These are phyloP conservation scores for Lophura nycthemera DNA, from an alignment of 2,113 vertebrate species.

Conservation along the genomic window DNA sequence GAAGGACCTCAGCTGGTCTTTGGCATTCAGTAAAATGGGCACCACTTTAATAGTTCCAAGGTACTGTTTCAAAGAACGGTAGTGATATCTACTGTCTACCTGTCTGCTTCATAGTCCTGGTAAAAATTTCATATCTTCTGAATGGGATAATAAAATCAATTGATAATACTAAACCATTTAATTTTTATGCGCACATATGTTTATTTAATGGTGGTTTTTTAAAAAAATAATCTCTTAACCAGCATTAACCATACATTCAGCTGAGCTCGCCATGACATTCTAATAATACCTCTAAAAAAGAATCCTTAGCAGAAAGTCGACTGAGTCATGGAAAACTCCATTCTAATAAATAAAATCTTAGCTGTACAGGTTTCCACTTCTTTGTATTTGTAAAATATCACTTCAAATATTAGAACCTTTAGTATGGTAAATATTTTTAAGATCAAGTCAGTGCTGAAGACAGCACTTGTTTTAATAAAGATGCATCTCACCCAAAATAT, in stretches of 20 bases:
- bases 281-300: not conserved
- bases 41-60: not conserved
- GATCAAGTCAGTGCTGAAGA: not conserved
- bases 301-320: not conserved
- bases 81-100: not conserved
- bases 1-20: not conserved
- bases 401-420: not conserved
- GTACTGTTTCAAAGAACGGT: not conserved
- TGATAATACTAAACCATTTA: not conserved
- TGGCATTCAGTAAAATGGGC: not conserved
- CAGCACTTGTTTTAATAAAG: not conserved
- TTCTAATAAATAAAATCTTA: not conserved
- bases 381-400: not conserved
- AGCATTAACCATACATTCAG: not conserved
- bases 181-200: not conserved
- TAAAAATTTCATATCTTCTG: not conserved
- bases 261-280: not conserved
- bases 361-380: not conserved
- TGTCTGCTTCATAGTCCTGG: not conserved
- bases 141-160: constrained; percentile 28
- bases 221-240: not conserved
- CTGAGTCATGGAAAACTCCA: not conserved
- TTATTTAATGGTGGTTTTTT: not conserved
- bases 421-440: not conserved
- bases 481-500: not conserved